Evolutionary conservation across 2,113 vertebrate genomes (phyloP), one percentile per base, ranked within the genome.

Genomic region (Cochlearius cochlearius): DNA sequence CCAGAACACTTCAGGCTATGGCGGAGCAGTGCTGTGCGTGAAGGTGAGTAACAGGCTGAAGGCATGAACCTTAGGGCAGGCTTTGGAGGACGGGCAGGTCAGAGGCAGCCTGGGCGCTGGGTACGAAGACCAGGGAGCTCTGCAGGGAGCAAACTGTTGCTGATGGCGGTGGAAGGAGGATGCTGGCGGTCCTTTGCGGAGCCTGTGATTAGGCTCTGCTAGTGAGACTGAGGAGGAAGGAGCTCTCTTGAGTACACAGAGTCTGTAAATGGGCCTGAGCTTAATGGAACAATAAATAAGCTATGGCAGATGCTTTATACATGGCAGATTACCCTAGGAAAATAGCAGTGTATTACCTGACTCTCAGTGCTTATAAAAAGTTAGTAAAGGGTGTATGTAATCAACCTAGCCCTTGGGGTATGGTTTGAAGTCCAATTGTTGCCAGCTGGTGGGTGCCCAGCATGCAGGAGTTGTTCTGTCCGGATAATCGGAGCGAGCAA

Each of bases 221-320:
- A 50, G 69, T 34, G 38, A 34, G 27, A 43, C 32, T 64, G 66
- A 47, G 50, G n/a, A 64, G 26, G 55, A 88, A 52, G 53, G 72
- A 86, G n/a, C 19, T 69, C 75, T 58, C 53, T 56, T n/a, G 72
- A 66, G 62, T 39, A 41, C 63, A 60, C 10, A 41, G 22, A 36
- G 32, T 73, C 83, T 58, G 41, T 62, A 92, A 86, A 83, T 29
- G 36, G 45, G 17, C 20, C 68, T 64, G 58, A 86, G 18, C 53
- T 83, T 72, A 92, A 93, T 79, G 45, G 62, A 79, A 83, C 36
- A 69, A 76, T 94, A 94, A 94, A 88, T 76, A 86, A 88, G 6
- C 11, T 36, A 4, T 88, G 52, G 59, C 67, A 83, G 78, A 79
- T 88, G 26, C 68, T 85, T 77, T 52, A 63, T 30, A 55, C 11